Percentiles rank a stretch among this genome's conserved stretches.
phyloP scores from a whole-genome alignment of 2,888 invertebrate species.

The Leucophora obtusa region DNA sequence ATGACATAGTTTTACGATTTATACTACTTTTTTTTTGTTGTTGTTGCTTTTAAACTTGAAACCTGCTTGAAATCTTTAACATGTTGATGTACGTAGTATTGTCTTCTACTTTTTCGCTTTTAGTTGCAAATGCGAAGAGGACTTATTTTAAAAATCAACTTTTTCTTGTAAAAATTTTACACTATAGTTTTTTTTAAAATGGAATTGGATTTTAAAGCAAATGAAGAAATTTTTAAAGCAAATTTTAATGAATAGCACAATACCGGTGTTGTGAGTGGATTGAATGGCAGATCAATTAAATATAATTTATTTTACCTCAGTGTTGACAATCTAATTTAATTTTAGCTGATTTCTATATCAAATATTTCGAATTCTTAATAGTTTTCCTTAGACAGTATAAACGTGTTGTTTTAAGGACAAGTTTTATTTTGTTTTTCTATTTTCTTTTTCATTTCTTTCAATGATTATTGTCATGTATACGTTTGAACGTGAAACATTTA shows the following conservation, averaged over 20 bases:
- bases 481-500: conserved; percentile 21
- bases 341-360: too few species aligned
- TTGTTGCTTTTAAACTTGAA: conserved; percentile 33
- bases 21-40: conserved; percentile 14
- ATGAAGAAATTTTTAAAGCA: too few species aligned
- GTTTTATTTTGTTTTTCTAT: neutral
- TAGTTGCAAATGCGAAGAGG: conserved; percentile 8
- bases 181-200: too few species aligned
- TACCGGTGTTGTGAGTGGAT: too few species aligned
- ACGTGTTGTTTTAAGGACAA: neutral
- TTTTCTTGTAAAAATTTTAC: too few species aligned
- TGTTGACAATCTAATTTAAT: too few species aligned
- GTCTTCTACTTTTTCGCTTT: neutral
- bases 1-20: conserved; percentile 54
- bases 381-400: neutral
- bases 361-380: neutral
- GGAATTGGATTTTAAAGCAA: too few species aligned
- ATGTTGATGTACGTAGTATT: neutral
- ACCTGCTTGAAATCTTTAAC: conserved; percentile 1
- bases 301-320: too few species aligned
- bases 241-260: too few species aligned
- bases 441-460: conserved; percentile 18
- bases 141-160: conserved; percentile 1
- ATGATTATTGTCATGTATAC: conserved; percentile 34
- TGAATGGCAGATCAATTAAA: too few species aligned